Percentiles rank a stretch among this genome's conserved stretches.
Evolutionary conservation across 1,140 invertebrate species (phyloP).

Genomic region (Vollenhovia emeryi): DNA sequence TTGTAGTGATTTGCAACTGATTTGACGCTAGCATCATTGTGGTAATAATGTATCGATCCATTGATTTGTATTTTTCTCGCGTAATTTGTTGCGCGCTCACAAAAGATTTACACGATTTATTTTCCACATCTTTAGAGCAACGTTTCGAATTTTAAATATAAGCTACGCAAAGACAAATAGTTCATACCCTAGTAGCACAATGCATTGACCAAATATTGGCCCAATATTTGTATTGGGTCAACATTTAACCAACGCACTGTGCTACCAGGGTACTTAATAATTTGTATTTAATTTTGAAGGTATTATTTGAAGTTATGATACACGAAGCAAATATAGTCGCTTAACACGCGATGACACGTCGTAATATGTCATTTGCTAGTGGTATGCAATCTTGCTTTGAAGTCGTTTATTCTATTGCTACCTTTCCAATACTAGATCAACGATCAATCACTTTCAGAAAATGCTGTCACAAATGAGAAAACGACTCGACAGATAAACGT

Average conservation of each 20-base stretch:
- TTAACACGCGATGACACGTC: not conserved
- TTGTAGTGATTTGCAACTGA: not conserved
- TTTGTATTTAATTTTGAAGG: not conserved
- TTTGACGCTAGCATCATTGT: not conserved
- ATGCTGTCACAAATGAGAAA: not conserved
- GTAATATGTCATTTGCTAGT: not conserved
- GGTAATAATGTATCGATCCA: not conserved
- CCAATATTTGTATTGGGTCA: no score
- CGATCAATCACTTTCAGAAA: not conserved
- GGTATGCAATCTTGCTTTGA: not conserved
- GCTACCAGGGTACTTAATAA: not conserved
- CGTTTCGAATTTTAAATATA: not conserved
- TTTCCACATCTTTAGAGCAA: not conserved
- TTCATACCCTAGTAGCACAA: no score
- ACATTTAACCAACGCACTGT: no score
- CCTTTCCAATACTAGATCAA: not conserved
- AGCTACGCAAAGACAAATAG: not conserved
- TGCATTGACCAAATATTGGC: no score
- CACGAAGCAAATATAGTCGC: not conserved
- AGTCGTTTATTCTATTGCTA: not conserved
- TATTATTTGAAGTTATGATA: not conserved
- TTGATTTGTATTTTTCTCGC: not conserved
- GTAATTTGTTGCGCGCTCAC: not conserved
- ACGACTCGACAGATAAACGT: not conserved
- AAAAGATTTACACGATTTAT: not conserved